A percentile compares a stretch with the other conserved stretches of the same genome.
phyloP scores from a whole-genome alignment of 2,888 invertebrate genomes.

The Megamerina dolium region DNA sequence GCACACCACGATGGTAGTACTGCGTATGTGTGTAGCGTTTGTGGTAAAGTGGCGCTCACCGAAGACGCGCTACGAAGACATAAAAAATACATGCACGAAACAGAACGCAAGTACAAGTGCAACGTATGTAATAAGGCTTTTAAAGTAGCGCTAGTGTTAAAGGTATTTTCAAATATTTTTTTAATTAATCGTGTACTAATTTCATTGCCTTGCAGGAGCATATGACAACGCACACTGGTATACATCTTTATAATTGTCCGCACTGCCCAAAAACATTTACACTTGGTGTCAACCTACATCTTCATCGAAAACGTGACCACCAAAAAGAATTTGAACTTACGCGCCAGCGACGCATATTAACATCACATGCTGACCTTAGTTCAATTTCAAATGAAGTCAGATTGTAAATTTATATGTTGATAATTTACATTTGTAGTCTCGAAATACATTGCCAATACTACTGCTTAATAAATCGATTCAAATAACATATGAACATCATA shows the following conservation, averaged over 20 bases:
- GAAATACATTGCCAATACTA: too few species aligned
- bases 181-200: too few species aligned
- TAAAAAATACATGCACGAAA: constrained; percentile 25
- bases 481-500: too few species aligned
- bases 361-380: constrained; percentile 20
- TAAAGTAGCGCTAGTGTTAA: constrained; percentile 20
- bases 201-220: too few species aligned
- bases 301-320: constrained; percentile 32
- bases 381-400: constrained; percentile 21
- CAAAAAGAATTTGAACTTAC: constrained; percentile 30
- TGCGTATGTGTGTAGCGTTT: constrained; percentile 23
- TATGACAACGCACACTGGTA: constrained; percentile 32
- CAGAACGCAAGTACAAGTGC: constrained; percentile 24
- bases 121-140: constrained; percentile 27
- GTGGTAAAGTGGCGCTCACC: constrained; percentile 25
- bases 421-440: too few species aligned
- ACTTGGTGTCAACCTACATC: constrained; percentile 32
- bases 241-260: constrained; percentile 30
- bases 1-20: constrained; percentile 24
- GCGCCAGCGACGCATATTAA: constrained; percentile 19
- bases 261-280: constrained; percentile 33
- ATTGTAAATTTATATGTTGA: constrained; percentile 12
- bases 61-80: constrained; percentile 24
- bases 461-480: too few species aligned
- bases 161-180: constrained; percentile 14